Evolutionary conservation across 2,113 vertebrate species (phyloP).

Genomic region (Caretta caretta): DNA sequence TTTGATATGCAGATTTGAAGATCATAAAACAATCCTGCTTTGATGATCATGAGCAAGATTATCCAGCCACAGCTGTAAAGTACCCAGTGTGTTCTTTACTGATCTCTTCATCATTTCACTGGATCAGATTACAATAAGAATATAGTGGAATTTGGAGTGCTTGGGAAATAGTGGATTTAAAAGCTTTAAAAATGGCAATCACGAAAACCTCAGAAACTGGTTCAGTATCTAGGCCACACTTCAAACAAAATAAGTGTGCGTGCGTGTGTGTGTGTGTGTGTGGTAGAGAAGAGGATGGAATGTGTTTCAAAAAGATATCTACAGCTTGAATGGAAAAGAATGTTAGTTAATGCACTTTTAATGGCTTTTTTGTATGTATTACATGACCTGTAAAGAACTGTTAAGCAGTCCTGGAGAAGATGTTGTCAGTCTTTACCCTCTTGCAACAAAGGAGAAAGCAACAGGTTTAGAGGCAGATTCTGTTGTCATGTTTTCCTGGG

Average conservation of each 20-base stretch:
- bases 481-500: background rate
- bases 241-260: background rate
- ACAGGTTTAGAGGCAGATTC: constrained; percentile 28
- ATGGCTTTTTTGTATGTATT: background rate
- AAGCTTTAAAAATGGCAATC: constrained; percentile 36
- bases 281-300: background rate
- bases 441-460: background rate
- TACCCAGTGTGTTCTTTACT: constrained; percentile 47
- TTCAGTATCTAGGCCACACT: constrained; percentile 14
- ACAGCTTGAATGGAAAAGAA: background rate
- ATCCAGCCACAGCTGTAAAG: constrained; percentile 57
- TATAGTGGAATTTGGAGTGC: constrained; percentile 45
- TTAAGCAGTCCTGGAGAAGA: constrained; percentile 1
- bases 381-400: background rate
- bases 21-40: constrained; percentile 70
- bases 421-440: background rate
- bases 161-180: constrained; percentile 61
- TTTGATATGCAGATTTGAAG: constrained; percentile 70
- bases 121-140: constrained; percentile 58
- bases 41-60: constrained; percentile 69
- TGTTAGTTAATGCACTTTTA: background rate
- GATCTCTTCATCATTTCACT: constrained; percentile 50
- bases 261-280: background rate
- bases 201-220: background rate
- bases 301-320: constrained; percentile 33